Conservation (phyloP, 2,888 invertebrate genomes). For the Pantelozetes paolii region DNA sequence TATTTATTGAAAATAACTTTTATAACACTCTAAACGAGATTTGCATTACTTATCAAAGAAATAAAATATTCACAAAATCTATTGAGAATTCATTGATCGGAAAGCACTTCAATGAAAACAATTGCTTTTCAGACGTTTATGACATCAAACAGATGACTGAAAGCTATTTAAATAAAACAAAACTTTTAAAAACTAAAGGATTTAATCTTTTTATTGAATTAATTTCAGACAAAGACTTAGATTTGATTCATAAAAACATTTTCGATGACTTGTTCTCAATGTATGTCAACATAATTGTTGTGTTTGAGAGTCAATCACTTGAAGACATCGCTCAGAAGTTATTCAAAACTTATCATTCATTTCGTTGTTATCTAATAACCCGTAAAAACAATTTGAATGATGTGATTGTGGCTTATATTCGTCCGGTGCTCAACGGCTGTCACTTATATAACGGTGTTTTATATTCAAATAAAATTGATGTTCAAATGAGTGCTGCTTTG, state of each 20-base stretch:
- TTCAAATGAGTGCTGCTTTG: background rate
- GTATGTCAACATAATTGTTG: constrained; percentile 49
- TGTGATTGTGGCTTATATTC: background rate
- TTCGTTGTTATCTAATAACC: background rate
- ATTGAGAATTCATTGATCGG: background rate
- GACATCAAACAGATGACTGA: background rate
- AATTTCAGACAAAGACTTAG: background rate
- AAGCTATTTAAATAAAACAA: background rate
- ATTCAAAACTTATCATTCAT: background rate
- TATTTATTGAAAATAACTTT: background rate
- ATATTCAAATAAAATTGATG: background rate
- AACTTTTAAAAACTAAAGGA: background rate
- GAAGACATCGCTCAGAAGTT: background rate
- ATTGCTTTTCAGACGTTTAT: background rate
- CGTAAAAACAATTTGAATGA: background rate
- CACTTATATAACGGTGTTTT: background rate
- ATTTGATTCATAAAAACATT: background rate
- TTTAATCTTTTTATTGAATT: background rate
- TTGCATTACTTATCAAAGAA: background rate
- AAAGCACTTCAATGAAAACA: background rate
- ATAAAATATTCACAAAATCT: background rate
- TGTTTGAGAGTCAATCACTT: background rate
- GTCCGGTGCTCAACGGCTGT: background rate
- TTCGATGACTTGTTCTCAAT: background rate
- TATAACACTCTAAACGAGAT: background rate